phyloP scores from a whole-genome alignment of 2,113 vertebrate genomes.

The Cryptoleucopteryx plumbea region DNA sequence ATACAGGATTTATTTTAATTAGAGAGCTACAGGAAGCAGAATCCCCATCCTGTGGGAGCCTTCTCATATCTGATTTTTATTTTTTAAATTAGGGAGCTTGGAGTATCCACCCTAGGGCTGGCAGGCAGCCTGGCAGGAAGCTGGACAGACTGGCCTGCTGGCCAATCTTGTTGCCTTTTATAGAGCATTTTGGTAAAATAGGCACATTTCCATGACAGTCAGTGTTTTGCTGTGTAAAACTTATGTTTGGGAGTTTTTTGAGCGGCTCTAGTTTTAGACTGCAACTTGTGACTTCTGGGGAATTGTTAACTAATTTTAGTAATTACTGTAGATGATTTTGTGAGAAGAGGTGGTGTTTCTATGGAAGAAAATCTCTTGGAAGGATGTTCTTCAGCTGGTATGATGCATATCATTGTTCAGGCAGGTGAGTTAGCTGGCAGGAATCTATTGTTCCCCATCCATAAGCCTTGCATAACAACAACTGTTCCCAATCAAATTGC shows the following conservation, averaged over 20 bases:
- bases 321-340: neutral
- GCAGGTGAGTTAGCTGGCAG: neutral
- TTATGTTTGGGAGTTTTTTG: neutral
- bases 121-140: slow-evolving; percentile 65
- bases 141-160: slow-evolving; percentile 39
- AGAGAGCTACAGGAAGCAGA: neutral
- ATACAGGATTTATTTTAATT: neutral
- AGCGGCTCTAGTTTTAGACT: neutral
- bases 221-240: neutral
- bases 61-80: neutral
- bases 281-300: neutral
- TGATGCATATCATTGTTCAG: rapidly evolving
- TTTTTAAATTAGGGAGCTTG: neutral
- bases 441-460: neutral
- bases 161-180: slow-evolving; percentile 48
- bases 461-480: neutral
- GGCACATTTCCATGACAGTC: neutral
- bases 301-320: neutral
- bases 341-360: neutral
- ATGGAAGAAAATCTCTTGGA: neutral
- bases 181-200: slow-evolving; percentile 28
- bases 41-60: neutral
- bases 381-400: neutral
- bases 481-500: neutral
- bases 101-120: slow-evolving; percentile 44